Percentiles rank a stretch among this genome's conserved stretches.
Conservation (phyloP, 2,888 invertebrate species). For the Meliscaeva auricollis region DNA sequence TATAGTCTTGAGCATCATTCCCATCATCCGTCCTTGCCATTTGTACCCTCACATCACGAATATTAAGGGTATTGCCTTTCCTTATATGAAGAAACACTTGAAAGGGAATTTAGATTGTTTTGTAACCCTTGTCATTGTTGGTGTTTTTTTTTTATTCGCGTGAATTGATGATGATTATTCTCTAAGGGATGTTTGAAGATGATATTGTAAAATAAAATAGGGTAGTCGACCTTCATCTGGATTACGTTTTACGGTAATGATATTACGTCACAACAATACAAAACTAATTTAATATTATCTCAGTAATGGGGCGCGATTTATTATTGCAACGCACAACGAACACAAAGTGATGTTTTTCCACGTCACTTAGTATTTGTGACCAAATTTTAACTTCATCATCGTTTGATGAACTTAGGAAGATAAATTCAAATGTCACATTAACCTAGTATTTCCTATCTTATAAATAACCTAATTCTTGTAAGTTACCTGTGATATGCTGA, state of each 20-base stretch:
- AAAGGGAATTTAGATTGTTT: conserved; percentile 54
- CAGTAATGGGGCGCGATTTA: conserved; percentile 39
- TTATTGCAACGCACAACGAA: too few relatives aligned
- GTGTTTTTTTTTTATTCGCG: conserved; percentile 48
- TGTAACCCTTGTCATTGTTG: conserved; percentile 11
- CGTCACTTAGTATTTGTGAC: too few relatives aligned
- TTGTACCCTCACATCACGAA: conserved; percentile 18
- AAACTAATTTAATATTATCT: conserved; percentile 36
- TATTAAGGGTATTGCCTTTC: conserved; percentile 12
- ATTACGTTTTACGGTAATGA: conserved; percentile 42
- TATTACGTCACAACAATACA: conserved; percentile 51
- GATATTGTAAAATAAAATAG: conserved; percentile 56
- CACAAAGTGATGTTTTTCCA: too few relatives aligned
- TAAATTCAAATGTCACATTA: too few relatives aligned
- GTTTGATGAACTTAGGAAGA: too few relatives aligned
- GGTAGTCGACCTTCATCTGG: conserved; percentile 63
- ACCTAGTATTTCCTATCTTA: too few relatives aligned
- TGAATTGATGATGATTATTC: conserved; percentile 72
- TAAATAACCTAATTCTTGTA: too few relatives aligned
- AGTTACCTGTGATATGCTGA: too few relatives aligned
- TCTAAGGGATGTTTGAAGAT: conserved; percentile 9
- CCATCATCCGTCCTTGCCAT: conserved; percentile 32
- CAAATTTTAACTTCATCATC: too few relatives aligned
- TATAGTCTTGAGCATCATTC: conserved; percentile 54
- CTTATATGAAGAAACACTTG: conserved; percentile 38